Evolutionary conservation across 2,113 vertebrate genomes (phyloP), one percentile per base, ranked within the genome.

Genomic region (Pseudopipra pipra): DNA sequence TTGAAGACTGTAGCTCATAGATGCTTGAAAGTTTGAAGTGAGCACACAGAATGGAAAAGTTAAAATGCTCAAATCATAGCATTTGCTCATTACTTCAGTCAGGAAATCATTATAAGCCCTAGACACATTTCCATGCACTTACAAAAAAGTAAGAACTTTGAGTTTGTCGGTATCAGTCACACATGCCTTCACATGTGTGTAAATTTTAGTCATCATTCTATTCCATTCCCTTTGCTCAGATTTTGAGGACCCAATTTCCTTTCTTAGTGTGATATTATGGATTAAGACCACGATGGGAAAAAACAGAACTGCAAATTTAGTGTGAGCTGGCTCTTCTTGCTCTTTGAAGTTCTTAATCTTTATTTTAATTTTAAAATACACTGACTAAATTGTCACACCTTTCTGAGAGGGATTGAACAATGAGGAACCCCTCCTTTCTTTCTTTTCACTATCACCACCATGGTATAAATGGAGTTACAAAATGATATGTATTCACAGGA

Each of bases 391-490:
- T 87, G 35, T 12, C 23, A 46, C 11, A 30, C 2, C 19, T 81
- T 51, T 39, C 70, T 84, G 14, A 62, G n/a, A 46, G 19, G 2
- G 5, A 39, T 3, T 67, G 19, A 67, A 66, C 5, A 2, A 11
- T 35, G 21, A 75, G 12, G 15, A 70, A 78, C 1, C 2, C 21
- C 7, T 54, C 5, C 5, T 44, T 3, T 16, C 6, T 59, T 78
- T 54, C 16, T 66, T 72, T 24, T 68, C 27, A 22, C 6, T 73
- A 2, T 33, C n/a, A 31, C 3, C 2, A 39, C 8, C 0, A 1
- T 6, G 23, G 5, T 6, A 14, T 16, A 51, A 77, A 14, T 16
- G 3, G 6, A 59, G 18, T 6, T 8, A 92, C 44, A 55, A 17
- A 78, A 90, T 71, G 2, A 0, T 25, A 27, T 1, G 0, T 14